Evolutionary conservation across 1,140 invertebrate genomes (phyloP).

Genomic region (Scaptomyza graminum): DNA sequence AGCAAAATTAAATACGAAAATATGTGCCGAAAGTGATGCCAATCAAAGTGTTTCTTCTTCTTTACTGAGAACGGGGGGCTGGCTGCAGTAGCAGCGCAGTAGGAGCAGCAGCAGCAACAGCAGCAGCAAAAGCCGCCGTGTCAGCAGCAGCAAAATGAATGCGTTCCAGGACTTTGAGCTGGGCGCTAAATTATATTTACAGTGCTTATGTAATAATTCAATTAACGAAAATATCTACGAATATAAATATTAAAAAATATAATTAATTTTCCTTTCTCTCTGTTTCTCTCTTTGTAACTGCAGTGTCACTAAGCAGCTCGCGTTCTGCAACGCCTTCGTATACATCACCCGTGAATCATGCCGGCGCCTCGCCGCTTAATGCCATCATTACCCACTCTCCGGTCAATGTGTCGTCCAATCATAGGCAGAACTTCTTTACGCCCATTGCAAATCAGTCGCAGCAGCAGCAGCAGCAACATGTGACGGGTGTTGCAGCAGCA

Average conservation of each 20-base stretch:
- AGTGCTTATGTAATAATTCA: constrained; percentile 80
- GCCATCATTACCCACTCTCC: constrained; percentile 89
- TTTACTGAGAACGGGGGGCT: constrained; percentile 12
- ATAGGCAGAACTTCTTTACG: constrained; percentile 92
- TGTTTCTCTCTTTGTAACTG: constrained; percentile 46
- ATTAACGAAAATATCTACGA: background rate
- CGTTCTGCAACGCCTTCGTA: constrained; percentile 94
- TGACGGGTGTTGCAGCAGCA: constrained; percentile 50
- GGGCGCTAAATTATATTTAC: constrained; percentile 81
- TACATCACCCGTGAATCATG: constrained; percentile 90
- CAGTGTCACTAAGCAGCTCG: constrained; percentile 96
- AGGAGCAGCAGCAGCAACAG: background rate
- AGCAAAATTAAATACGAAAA: constrained; percentile 54
- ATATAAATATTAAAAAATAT: constrained; percentile 2
- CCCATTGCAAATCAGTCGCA: constrained; percentile 87
- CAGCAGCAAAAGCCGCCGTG: constrained; percentile 36
- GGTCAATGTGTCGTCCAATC: constrained; percentile 86
- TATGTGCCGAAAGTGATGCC: constrained; percentile 49
- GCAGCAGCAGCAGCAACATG: constrained; percentile 84
- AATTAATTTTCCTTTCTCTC: background rate
- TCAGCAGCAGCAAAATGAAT: constrained; percentile 66
- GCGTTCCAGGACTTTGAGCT: constrained; percentile 78
- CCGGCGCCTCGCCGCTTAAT: constrained; percentile 86
- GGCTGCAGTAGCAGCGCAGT: background rate
- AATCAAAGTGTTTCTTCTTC: constrained; percentile 44